phyloP scores from a whole-genome alignment of 2,888 invertebrate species.

The Anarsia innoxiella region DNA sequence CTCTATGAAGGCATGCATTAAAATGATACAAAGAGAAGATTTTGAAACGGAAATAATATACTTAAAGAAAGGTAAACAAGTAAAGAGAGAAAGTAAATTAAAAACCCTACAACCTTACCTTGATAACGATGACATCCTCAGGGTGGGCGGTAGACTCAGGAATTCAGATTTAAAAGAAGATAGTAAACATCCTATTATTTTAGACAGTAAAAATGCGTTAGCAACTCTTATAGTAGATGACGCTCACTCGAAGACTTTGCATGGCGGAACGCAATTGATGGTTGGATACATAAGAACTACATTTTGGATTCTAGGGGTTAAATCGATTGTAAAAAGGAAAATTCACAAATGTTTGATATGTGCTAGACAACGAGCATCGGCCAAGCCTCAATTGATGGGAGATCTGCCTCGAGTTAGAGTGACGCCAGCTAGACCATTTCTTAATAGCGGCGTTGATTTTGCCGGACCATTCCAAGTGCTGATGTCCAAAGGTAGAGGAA shows the following conservation, averaged over 20 bases:
- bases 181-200: constrained; percentile 22
- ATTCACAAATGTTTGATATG: not conserved
- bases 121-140: constrained; percentile 16
- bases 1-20: too few species aligned
- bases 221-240: constrained; percentile 18
- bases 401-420: not conserved
- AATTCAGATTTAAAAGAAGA: constrained; percentile 14
- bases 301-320: not conserved
- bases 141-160: constrained; percentile 23
- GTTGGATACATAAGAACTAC: constrained; percentile 3
- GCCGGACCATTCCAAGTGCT: not conserved
- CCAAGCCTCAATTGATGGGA: not conserved
- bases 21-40: not conserved
- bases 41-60: not conserved
- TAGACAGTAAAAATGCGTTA: constrained; percentile 17
- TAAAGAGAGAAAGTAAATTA: constrained; percentile 14
- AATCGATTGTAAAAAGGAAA: not conserved
- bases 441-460: not conserved
- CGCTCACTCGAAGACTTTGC: constrained; percentile 8
- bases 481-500: not conserved
- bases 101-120: constrained; percentile 21
- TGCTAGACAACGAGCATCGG: not conserved
- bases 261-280: constrained; percentile 23
- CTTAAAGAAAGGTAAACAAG: not conserved
- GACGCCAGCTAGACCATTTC: not conserved